Evolutionary conservation across 2,113 vertebrate genomes (phyloP).

Genomic region (Menidia beryllina): DNA sequence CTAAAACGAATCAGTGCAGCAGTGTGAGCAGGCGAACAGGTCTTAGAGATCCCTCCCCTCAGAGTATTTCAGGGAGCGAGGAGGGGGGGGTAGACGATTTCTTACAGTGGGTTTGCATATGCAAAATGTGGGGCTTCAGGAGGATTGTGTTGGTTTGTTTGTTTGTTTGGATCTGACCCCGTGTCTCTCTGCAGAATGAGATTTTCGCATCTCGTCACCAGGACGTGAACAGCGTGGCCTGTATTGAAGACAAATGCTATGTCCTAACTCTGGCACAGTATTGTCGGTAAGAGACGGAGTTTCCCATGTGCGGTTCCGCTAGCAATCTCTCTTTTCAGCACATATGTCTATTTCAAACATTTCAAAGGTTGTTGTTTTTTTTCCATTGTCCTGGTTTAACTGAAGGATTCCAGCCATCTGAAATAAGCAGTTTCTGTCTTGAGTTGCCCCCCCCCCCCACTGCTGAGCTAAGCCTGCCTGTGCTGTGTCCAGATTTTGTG

Average conservation of each 20-base stretch:
- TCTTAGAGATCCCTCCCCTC: conserved; percentile 11
- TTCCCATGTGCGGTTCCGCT: conserved; percentile 1
- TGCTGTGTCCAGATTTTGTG: conserved; percentile 90
- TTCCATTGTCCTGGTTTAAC: not conserved
- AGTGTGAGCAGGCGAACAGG: conserved; percentile 21
- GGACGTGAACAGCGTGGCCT: conserved; percentile 98
- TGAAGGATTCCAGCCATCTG: too few relatives aligned
- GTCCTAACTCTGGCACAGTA: conserved; percentile 98
- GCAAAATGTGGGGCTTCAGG: not conserved
- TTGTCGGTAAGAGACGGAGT: conserved; percentile 90
- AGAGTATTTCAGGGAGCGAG: not conserved
- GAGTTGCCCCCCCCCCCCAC: too few relatives aligned
- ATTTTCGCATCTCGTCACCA: conserved; percentile 98
- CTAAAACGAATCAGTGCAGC: conserved; percentile 30
- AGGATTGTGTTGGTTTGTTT: not conserved
- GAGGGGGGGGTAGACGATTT: not conserved
- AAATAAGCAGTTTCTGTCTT: too few relatives aligned
- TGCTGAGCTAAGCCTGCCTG: not conserved
- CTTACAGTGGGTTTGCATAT: not conserved
- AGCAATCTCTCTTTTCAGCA: not conserved
- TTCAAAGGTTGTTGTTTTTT: not conserved
- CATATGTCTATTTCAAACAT: not conserved
- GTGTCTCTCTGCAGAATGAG: conserved; percentile 86
- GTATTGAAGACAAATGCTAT: conserved; percentile 99
- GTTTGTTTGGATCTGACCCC: conserved; percentile 6